A percentile compares a stretch with the other conserved stretches of the same genome.
Conservation (phyloP, 23 tunicate species). For the Phallusia fumigata region DNA sequence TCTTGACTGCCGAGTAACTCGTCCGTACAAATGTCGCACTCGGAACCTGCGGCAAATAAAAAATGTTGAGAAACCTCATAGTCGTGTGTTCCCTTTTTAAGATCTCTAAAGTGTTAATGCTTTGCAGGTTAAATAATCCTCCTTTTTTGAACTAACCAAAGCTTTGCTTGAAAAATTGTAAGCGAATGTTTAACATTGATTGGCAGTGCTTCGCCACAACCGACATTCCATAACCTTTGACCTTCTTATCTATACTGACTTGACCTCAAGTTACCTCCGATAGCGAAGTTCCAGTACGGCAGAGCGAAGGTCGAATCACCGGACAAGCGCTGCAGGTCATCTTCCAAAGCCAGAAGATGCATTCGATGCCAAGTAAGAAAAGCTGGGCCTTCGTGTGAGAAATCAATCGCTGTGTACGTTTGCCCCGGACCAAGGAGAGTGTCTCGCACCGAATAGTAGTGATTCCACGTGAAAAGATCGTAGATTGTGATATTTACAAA, state of each 20-base stretch:
- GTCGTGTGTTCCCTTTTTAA: too few species aligned
- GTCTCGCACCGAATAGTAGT: constrained; percentile 80
- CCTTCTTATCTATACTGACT: background rate
- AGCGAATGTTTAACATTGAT: too few species aligned
- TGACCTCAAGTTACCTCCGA: constrained; percentile 49
- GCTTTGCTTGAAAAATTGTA: too few species aligned
- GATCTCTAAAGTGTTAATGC: too few species aligned
- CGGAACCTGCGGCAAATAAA: constrained; percentile 35
- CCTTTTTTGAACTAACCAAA: too few species aligned
- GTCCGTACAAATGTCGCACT: constrained; percentile 69
- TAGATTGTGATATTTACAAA: constrained; percentile 67
- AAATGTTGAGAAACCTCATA: too few species aligned
- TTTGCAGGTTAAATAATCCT: too few species aligned
- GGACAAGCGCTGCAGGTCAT: constrained; percentile 52
- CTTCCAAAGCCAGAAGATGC: constrained; percentile 69
- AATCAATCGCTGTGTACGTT: constrained; percentile 67
- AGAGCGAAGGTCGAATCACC: constrained; percentile 48
- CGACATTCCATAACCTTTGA: too few species aligned
- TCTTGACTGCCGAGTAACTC: constrained; percentile 58
- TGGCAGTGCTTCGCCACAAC: too few species aligned
- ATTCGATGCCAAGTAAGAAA: constrained; percentile 81
- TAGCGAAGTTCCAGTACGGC: constrained; percentile 85
- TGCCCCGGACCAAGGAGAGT: constrained; percentile 77
- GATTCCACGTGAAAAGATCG: constrained; percentile 76
- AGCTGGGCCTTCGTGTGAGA: constrained; percentile 84